Conservation (phyloP, 2,888 invertebrate genomes). For the Leucophenga maculata region DNA sequence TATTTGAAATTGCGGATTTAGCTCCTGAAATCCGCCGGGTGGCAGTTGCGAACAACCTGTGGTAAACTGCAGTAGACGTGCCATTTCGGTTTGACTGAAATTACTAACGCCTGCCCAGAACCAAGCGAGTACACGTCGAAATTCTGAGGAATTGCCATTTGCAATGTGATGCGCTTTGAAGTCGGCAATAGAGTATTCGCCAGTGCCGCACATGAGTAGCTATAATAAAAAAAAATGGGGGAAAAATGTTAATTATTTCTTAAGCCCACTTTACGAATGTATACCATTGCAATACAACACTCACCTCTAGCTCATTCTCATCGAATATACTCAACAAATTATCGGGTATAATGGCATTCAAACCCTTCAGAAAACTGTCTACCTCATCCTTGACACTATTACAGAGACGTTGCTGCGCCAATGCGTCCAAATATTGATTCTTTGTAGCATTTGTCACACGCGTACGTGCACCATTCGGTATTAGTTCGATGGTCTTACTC, state of each 20-base stretch:
- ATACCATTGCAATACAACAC: too few relatives aligned
- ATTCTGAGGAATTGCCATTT: constrained; percentile 85
- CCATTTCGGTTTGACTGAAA: constrained; percentile 94
- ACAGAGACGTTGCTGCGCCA: constrained; percentile 91
- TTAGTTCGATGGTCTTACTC: constrained; percentile 83
- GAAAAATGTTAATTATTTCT: not conserved
- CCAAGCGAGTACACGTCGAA: constrained; percentile 89
- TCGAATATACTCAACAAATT: constrained; percentile 95
- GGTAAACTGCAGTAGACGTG: constrained; percentile 91
- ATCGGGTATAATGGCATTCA: constrained; percentile 92
- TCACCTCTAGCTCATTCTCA: constrained; percentile 95
- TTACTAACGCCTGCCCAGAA: constrained; percentile 92
- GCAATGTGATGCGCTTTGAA: constrained; percentile 91
- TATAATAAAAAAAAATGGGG: constrained; percentile 65
- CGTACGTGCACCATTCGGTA: constrained; percentile 86
- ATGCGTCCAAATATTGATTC: constrained; percentile 85
- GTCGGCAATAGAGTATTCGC: constrained; percentile 91
- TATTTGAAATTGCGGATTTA: constrained; percentile 93
- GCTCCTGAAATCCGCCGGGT: constrained; percentile 90
- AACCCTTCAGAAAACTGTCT: constrained; percentile 90
- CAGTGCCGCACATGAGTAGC: constrained; percentile 93
- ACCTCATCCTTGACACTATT: constrained; percentile 87
- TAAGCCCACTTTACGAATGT: not conserved
- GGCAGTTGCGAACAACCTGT: constrained; percentile 94
- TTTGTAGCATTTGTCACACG: constrained; percentile 76